phyloP scores from a whole-genome alignment of 2,888 invertebrate species.

The Agriopis marginaria region DNA sequence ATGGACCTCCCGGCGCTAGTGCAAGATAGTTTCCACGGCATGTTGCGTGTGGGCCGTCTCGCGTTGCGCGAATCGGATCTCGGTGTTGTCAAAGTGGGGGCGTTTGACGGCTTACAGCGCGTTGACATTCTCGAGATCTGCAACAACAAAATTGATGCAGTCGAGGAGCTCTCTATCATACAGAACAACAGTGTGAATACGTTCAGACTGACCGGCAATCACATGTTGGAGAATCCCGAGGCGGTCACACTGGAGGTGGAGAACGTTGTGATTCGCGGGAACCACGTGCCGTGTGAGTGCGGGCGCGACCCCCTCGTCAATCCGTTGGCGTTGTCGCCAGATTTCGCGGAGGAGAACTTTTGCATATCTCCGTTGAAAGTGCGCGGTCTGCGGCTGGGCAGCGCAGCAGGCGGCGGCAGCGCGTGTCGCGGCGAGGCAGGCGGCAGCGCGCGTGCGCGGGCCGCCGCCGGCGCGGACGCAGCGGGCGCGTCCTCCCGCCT shows the following conservation, averaged over 20 bases:
- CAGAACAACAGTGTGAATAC: slow-evolving; percentile 90
- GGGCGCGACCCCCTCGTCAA: slow-evolving; percentile 92
- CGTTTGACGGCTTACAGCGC: slow-evolving; percentile 91
- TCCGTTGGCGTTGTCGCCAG: slow-evolving; percentile 89
- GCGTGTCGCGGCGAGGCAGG: slow-evolving; percentile 77
- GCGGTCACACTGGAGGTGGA: slow-evolving; percentile 90
- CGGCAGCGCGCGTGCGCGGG: slow-evolving; percentile 69
- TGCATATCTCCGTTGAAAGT: slow-evolving; percentile 95
- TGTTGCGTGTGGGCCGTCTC: slow-evolving; percentile 91
- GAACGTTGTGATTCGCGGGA: slow-evolving; percentile 90
- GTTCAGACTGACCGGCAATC: slow-evolving; percentile 93
- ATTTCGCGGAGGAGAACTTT: slow-evolving; percentile 91
- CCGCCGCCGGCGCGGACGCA: slow-evolving; percentile 64
- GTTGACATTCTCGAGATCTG: slow-evolving; percentile 91
- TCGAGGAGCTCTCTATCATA: slow-evolving; percentile 91
- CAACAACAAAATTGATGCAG: slow-evolving; percentile 94
- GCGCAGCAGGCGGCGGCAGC: slow-evolving; percentile 67
- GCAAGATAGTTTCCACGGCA: slow-evolving; percentile 91
- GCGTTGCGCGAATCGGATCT: slow-evolving; percentile 94
- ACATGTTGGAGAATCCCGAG: slow-evolving; percentile 92
- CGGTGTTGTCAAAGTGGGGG: slow-evolving; percentile 90
- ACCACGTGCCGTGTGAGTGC: slow-evolving; percentile 96
- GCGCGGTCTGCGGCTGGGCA: slow-evolving; percentile 91
- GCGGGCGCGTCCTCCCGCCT: slow-evolving; percentile 58
- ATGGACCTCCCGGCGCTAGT: slow-evolving; percentile 92